Evolutionary conservation across 2,888 invertebrate genomes (phyloP), one percentile per base, ranked within the genome.

Genomic region (Branchellion lobata): DNA sequence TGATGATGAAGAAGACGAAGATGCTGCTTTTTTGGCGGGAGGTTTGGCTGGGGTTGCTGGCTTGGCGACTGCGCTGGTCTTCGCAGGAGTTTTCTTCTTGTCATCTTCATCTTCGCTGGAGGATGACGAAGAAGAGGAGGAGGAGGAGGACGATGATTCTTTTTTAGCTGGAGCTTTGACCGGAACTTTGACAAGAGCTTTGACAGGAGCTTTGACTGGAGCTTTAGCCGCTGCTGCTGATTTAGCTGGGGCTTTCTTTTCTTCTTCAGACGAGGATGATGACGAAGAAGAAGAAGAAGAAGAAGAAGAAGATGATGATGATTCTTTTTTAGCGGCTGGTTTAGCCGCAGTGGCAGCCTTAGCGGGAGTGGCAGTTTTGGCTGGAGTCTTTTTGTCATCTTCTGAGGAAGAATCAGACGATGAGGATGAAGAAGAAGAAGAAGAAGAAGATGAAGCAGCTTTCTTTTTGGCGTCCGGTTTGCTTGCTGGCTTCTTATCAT

Each of bases 1-100:
- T n/a, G 75, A 75, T 3, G 75, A 53, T 27, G 75, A 75, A 24
- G 75, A 75, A 1, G 75, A 75, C 27, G 75, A 75, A 8, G 75
- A 75, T 31, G 51, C 29, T 24, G 51, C n/a, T 57, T 57, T 57
- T n/a, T 47, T 47, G 18, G 47, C 47, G 8, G 47, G 5, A 3
- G 21, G 11, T 14, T 11, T 33, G 11, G 71, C 21, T 11, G 21
- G 34, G 8, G n/a, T 11, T 40, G 73, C 73, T 36, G 33, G 34
- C 21, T n/a, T 40, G 3, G 40, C 40, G 36, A 18, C 73, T n/a
- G 34, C 18, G 18, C 2, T 73, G 8, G 27, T 8, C 14, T 21
- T 31, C 24, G 24, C 51, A 24, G 51, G 1, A 51, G 40, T 21
- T 53, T 75, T 75, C 27, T 40, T 53, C 11, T 8, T 47, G 21